A percentile compares a stretch with the other conserved stretches of the same genome.
Conservation (phyloP, 2,113 vertebrate genomes). For the Heterochromis multidens region DNA sequence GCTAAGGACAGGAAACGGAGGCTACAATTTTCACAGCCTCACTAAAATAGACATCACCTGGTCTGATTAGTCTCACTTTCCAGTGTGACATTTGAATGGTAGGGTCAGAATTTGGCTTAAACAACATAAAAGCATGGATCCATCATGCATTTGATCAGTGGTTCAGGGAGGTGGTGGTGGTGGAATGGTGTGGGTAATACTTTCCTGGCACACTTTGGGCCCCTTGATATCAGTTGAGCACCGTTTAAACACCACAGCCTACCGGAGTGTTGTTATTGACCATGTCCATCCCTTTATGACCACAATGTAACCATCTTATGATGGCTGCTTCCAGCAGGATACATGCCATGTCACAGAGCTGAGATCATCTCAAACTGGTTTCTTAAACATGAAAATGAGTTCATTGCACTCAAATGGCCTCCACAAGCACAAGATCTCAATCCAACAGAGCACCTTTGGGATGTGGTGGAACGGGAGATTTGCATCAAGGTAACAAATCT, state of each 20-base stretch:
- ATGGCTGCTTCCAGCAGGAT: not conserved
- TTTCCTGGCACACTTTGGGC: not conserved
- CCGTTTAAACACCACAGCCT: not conserved
- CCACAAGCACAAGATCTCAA: not conserved
- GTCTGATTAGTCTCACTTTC: not conserved
- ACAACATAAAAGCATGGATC: not conserved
- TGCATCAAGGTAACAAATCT: not conserved
- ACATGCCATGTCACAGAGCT: not conserved
- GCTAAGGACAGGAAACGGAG: not conserved
- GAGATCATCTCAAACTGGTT: not conserved
- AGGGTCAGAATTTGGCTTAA: not conserved
- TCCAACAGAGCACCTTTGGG: not conserved
- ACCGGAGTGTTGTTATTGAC: not conserved
- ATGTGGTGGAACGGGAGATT: not conserved
- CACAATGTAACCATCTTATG: too few species aligned
- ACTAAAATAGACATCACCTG: not conserved
- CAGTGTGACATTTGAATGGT: not conserved
- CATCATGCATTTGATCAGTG: not conserved
- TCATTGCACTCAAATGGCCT: not conserved
- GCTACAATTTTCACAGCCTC: not conserved
- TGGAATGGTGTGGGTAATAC: not conserved
- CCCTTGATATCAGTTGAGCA: not conserved
- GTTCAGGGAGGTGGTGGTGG: not conserved
- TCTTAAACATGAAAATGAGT: not conserved
- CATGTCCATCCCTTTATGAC: not conserved